Evolutionary conservation across 2,113 vertebrate species (phyloP).

Genomic region (Aegotheles bennettii): DNA sequence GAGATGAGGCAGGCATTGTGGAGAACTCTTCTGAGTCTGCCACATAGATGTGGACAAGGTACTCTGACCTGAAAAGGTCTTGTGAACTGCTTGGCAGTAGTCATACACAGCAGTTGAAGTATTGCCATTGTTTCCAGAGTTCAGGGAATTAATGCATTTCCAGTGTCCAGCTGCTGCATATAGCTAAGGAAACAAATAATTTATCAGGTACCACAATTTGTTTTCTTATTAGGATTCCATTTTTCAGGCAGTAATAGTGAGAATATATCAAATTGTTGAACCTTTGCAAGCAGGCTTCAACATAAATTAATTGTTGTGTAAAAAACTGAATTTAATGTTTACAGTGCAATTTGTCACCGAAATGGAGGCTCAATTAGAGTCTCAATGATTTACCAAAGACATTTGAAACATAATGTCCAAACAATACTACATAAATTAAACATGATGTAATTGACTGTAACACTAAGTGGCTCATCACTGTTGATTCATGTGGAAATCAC

Average conservation of each 20-base stretch:
- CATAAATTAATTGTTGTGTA: slow-evolving; percentile 56
- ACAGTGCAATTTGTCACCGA: slow-evolving; percentile 36
- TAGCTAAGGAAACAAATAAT: not conserved
- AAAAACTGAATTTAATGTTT: slow-evolving; percentile 62
- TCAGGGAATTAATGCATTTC: not conserved
- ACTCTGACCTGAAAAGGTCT: not conserved
- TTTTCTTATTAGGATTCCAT: slow-evolving; percentile 2
- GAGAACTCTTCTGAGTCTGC: not conserved
- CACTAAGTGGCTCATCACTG: slow-evolving; percentile 50
- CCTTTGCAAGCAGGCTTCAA: slow-evolving; percentile 16
- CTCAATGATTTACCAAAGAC: slow-evolving; percentile 59
- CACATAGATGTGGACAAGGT: not conserved
- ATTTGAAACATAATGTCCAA: slow-evolving; percentile 63
- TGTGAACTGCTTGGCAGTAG: not conserved
- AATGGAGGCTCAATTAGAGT: slow-evolving; percentile 55
- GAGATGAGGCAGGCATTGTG: not conserved
- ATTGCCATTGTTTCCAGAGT: not conserved
- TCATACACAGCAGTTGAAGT: not conserved
- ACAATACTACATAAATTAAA: slow-evolving; percentile 66
- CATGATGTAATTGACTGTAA: slow-evolving; percentile 62
- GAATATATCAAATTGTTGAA: slow-evolving; percentile 38
- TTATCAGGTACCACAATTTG: not conserved
- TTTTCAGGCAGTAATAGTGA: not conserved
- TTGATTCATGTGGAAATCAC: slow-evolving; percentile 67
- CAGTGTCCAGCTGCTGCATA: not conserved